phyloP scores from a whole-genome alignment of 64 coral and sea anemone genomes.

The Actinia tenebrosa region DNA sequence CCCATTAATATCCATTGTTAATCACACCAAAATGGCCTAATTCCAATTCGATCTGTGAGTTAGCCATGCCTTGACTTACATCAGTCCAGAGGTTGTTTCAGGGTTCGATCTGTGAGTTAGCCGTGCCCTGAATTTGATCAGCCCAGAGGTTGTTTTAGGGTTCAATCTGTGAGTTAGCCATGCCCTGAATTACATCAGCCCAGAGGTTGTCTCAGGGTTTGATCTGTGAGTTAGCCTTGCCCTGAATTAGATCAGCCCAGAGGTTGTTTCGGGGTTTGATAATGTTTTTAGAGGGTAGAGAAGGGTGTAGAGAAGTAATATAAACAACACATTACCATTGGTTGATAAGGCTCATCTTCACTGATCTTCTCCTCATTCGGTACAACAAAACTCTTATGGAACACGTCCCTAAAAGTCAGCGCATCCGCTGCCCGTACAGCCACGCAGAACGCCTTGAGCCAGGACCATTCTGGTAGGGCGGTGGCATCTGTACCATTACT shows the following conservation, averaged over 20 bases:
- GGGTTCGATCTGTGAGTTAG: too few relatives aligned
- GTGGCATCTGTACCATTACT: neutral
- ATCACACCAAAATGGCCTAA: too few relatives aligned
- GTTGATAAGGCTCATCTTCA: conserved; percentile 57
- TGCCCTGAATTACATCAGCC: neutral
- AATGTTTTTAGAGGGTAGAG: neutral
- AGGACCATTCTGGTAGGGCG: conserved; percentile 59
- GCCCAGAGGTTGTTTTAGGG: too few relatives aligned
- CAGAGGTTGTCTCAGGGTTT: too few relatives aligned
- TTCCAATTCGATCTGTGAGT: too few relatives aligned
- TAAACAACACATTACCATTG: conserved; percentile 44
- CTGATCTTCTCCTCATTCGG: conserved; percentile 61
- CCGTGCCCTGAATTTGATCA: too few relatives aligned
- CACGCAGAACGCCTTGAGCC: conserved; percentile 53
- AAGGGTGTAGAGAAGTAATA: neutral
- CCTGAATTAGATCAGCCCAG: too few relatives aligned
- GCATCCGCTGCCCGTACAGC: conserved; percentile 63
- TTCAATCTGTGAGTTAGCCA: neutral
- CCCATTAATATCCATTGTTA: too few relatives aligned
- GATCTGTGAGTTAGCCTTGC: neutral
- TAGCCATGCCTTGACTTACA: too few relatives aligned
- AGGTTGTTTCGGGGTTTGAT: neutral
- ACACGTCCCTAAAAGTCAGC: conserved; percentile 52
- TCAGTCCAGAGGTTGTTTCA: too few relatives aligned
- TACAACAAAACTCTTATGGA: conserved; percentile 57